phyloP scores from a whole-genome alignment of 2,113 vertebrate species.

The Coryphaenoides rupestris region DNA sequence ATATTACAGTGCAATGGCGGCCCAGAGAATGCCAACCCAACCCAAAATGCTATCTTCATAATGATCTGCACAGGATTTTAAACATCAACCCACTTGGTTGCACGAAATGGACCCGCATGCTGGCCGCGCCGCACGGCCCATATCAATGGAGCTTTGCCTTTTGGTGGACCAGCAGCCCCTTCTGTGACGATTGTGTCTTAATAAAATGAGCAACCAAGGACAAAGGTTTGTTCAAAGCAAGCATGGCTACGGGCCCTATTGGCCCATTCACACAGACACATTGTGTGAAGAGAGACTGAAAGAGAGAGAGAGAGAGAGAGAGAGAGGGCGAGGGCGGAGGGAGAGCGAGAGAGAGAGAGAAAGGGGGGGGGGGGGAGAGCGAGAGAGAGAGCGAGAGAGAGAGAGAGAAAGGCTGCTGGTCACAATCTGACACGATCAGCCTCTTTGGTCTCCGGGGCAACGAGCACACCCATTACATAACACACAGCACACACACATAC shows the following conservation, averaged over 20 bases:
- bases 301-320: too few species aligned
- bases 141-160: neutral
- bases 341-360: too few species aligned
- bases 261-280: neutral
- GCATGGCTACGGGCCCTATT: too few species aligned
- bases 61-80: slow-evolving; percentile 22
- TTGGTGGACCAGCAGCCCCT: neutral
- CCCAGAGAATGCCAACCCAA: slow-evolving; percentile 12
- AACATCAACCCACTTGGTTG: neutral
- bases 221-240: too few species aligned
- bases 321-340: too few species aligned
- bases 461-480: slow-evolving; percentile 49
- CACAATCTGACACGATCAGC: slow-evolving; percentile 2
- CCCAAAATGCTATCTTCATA: neutral
- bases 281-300: neutral
- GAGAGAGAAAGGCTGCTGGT: slow-evolving; percentile 6
- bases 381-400: slow-evolving; percentile 4
- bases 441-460: slow-evolving; percentile 29
- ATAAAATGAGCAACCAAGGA: neutral
- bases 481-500: slow-evolving; percentile 18
- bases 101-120: neutral
- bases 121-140: neutral
- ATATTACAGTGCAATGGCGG: slow-evolving; percentile 19
- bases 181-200: neutral
- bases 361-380: too few species aligned